These are phyloP conservation scores for Drosophila miranda DNA, from an alignment of 1,140 invertebrate genomes.

Conservation along the genomic window DNA sequence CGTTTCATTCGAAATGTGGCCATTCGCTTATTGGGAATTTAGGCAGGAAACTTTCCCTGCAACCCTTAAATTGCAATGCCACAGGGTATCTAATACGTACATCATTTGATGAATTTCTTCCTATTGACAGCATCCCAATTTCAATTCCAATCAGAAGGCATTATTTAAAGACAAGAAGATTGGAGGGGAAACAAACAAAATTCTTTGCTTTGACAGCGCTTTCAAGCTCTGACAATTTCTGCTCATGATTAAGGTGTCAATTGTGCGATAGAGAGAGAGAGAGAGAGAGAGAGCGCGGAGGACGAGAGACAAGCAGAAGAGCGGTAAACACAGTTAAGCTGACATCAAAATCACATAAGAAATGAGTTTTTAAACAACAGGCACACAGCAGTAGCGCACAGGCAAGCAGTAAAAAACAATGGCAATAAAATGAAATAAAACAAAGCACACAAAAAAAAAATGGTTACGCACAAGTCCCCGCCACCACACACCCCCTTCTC, in stretches of 20 bases:
- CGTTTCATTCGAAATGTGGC: no score
- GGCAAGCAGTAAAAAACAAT: slow-evolving; percentile 23
- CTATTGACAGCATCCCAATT: slow-evolving; percentile 19
- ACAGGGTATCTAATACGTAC: background rate
- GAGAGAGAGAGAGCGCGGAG: background rate
- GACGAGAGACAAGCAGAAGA: background rate
- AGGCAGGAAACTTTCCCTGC: no score
- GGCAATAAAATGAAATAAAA: slow-evolving; percentile 21
- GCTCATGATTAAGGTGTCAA: slow-evolving; percentile 70
- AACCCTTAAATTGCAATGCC: background rate
- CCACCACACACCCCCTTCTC: no score
- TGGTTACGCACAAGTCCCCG: slow-evolving; percentile 40
- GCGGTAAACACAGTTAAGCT: slow-evolving; percentile 46
- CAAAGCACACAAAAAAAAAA: slow-evolving; percentile 44
- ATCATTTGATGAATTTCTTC: slow-evolving; percentile 19
- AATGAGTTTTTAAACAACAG: slow-evolving; percentile 51
- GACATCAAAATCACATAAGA: slow-evolving; percentile 49
- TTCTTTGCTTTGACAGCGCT: slow-evolving; percentile 56
- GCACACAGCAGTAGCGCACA: slow-evolving; percentile 20
- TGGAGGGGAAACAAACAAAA: slow-evolving; percentile 28
- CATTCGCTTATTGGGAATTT: no score
- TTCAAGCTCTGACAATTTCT: slow-evolving; percentile 18
- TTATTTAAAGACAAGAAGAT: background rate
- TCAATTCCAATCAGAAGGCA: no score
- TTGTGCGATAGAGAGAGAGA: slow-evolving; percentile 16